These are phyloP conservation scores for Oryzias melastigma DNA, from an alignment of 2,113 vertebrate species.

Conservation along the genomic window DNA sequence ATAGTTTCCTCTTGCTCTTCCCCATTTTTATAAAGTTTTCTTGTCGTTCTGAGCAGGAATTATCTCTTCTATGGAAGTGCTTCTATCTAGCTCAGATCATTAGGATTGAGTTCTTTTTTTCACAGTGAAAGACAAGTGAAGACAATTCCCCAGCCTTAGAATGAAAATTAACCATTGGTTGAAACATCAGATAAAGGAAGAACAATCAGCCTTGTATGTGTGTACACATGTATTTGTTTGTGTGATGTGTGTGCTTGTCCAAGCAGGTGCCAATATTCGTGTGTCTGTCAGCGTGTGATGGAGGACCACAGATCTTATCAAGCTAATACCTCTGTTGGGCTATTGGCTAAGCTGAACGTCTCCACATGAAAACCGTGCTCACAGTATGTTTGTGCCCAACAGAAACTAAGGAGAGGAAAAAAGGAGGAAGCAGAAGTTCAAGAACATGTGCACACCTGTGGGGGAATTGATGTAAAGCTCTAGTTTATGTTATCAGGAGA, in stretches of 20 bases:
- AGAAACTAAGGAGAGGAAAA: constrained; percentile 24
- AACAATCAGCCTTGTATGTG: constrained; percentile 68
- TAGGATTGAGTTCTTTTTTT: constrained; percentile 65
- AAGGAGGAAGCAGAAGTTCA: constrained; percentile 7
- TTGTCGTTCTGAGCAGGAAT: constrained; percentile 36
- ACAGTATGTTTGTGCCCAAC: constrained; percentile 39
- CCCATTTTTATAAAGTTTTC: constrained; percentile 53
- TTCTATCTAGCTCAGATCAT: constrained; percentile 69
- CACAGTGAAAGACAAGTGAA: constrained; percentile 51
- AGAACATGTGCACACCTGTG: background rate
- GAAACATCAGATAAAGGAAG: constrained; percentile 71
- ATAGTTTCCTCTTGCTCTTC: background rate
- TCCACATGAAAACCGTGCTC: constrained; percentile 57
- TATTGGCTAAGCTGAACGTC: constrained; percentile 44
- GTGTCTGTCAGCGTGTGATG: constrained; percentile 44
- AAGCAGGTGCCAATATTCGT: constrained; percentile 29
- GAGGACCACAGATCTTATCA: constrained; percentile 60
- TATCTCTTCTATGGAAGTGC: constrained; percentile 44
- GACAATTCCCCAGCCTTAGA: constrained; percentile 61
- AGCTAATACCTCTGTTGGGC: constrained; percentile 57
- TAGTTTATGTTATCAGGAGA: constrained; percentile 35
- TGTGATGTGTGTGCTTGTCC: background rate
- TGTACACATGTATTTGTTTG: constrained; percentile 41
- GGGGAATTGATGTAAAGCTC: constrained; percentile 21
- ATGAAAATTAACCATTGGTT: constrained; percentile 67